Conservation (phyloP, 2,113 vertebrate species). For the Andinoacara biseriatus region DNA sequence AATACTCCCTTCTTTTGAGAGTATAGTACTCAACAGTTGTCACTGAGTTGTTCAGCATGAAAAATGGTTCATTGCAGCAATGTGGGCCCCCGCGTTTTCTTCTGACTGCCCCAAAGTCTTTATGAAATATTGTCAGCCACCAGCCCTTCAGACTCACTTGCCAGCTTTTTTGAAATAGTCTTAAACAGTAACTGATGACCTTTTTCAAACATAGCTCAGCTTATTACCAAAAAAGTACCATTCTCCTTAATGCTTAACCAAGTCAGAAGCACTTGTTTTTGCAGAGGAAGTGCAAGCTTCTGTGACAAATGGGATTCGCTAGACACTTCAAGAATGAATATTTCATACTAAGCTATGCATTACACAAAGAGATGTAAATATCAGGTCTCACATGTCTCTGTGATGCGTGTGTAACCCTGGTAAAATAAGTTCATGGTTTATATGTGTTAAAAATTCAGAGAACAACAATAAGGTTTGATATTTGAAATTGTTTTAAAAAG, state of each 20-base stretch:
- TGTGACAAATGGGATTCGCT: background rate
- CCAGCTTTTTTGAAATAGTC: conserved; percentile 13
- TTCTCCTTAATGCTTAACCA: background rate
- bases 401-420: no score
- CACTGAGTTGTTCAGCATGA: background rate
- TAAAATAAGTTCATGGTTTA: no score
- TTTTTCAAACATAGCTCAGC: conserved; percentile 17
- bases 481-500: no score
- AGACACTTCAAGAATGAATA: background rate
- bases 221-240: background rate
- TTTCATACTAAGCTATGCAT: background rate
- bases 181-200: background rate
- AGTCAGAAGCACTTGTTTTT: conserved; percentile 5
- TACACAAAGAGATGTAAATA: background rate
- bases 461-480: no score
- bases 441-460: no score
- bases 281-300: background rate
- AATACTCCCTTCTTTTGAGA: conserved; percentile 11
- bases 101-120: conserved; percentile 18
- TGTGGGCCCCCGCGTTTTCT: conserved; percentile 21
- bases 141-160: conserved; percentile 19
- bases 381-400: background rate
- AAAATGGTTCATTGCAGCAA: conserved; percentile 25
- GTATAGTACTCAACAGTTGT: conserved; percentile 19
- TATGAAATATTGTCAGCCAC: conserved; percentile 21